These are phyloP conservation scores for Drosophila longiperda DNA, from an alignment of 2,888 invertebrate species.

Conservation along the genomic window DNA sequence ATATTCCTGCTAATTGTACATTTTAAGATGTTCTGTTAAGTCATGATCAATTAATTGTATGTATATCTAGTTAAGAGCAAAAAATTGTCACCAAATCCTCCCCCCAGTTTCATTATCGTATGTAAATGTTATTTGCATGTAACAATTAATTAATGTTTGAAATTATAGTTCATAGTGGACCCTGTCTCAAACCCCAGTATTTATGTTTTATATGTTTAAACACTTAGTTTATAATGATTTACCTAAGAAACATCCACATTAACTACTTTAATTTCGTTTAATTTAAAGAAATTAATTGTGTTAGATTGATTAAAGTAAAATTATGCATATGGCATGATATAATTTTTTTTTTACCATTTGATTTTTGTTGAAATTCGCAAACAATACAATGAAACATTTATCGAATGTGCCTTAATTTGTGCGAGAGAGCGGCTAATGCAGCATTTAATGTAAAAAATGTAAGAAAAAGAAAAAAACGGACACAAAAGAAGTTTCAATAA, in stretches of 20 bases:
- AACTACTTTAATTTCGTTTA: slow-evolving; percentile 39
- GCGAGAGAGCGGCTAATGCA: slow-evolving; percentile 21
- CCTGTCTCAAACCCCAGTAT: slow-evolving; percentile 50
- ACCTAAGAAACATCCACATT: slow-evolving; percentile 14
- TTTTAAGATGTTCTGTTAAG: slow-evolving; percentile 45
- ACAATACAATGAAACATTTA: slow-evolving; percentile 19
- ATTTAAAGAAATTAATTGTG: slow-evolving; percentile 35
- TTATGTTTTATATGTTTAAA: slow-evolving; percentile 19
- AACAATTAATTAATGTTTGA: slow-evolving; percentile 39
- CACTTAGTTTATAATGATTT: slow-evolving; percentile 11
- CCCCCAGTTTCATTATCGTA: slow-evolving; percentile 24
- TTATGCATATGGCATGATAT: slow-evolving; percentile 18
- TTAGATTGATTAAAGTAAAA: slow-evolving; percentile 42
- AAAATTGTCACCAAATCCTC: slow-evolving; percentile 27
- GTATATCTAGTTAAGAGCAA: slow-evolving; percentile 29
- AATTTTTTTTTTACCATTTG: slow-evolving; percentile 12
- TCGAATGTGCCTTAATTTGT: slow-evolving; percentile 55
- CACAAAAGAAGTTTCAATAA: slow-evolving; percentile 36
- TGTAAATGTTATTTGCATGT: slow-evolving; percentile 51
- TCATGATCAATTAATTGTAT: slow-evolving; percentile 34
- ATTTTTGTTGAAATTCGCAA: slow-evolving; percentile 4
- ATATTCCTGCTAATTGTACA: slow-evolving; percentile 45
- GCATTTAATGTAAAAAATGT: slow-evolving; percentile 46
- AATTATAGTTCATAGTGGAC: background rate
- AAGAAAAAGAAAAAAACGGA: background rate